A percentile compares a stretch with the other conserved stretches of the same genome.
Conservation (phyloP, 1,140 invertebrate genomes). For the Grapholita molesta region DNA sequence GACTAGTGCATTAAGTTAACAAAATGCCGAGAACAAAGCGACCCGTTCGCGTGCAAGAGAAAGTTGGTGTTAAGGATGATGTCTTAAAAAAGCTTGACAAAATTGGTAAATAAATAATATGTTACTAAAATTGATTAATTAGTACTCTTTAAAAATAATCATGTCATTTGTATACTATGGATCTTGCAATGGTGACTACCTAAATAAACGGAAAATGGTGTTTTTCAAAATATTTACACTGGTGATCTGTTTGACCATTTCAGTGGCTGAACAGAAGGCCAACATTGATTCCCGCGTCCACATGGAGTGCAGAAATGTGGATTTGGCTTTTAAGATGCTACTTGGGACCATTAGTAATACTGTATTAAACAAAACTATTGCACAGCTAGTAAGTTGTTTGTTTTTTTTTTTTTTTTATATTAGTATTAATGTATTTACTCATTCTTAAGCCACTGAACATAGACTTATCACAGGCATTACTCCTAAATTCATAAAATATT, state of each 20-base stretch:
- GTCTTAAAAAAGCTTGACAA: slow-evolving; percentile 53
- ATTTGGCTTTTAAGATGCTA: slow-evolving; percentile 58
- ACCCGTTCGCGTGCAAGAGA: slow-evolving; percentile 51
- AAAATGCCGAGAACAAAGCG: slow-evolving; percentile 70
- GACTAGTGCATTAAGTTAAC: not conserved
- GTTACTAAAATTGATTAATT: not conserved
- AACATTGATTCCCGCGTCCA: slow-evolving; percentile 45
- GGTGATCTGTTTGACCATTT: slow-evolving; percentile 19
- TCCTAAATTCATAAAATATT: too few species aligned
- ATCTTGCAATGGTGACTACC: not conserved
- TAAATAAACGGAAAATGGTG: not conserved
- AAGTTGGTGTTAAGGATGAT: slow-evolving; percentile 46
- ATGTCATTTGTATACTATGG: not conserved
- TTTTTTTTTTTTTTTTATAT: not conserved
- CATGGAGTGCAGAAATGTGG: slow-evolving; percentile 50
- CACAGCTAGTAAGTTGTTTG: slow-evolving; percentile 53
- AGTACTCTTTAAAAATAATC: not conserved
- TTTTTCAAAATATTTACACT: not conserved
- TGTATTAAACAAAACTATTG: slow-evolving; percentile 52
- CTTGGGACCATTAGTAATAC: slow-evolving; percentile 44
- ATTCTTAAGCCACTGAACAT: too few species aligned
- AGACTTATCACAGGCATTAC: too few species aligned
- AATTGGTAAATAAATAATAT: slow-evolving; percentile 38
- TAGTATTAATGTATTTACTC: too few species aligned
- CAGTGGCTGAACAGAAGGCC: slow-evolving; percentile 52